Percentiles rank a stretch among this genome's conserved stretches.
Conservation (phyloP, 92 coral and sea anemone genomes). For the Bergia puertoricense region DNA sequence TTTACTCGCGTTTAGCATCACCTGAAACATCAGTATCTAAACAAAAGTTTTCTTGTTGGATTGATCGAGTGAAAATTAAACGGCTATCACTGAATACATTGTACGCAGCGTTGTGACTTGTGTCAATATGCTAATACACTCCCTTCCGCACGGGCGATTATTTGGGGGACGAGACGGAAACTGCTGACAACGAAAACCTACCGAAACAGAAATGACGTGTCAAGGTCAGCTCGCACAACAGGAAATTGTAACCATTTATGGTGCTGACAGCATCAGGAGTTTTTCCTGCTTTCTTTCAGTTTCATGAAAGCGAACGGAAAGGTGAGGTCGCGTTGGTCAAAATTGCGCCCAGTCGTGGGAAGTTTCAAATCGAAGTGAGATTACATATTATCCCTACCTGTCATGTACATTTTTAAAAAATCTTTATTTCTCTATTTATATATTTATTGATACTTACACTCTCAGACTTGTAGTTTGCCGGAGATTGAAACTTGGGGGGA, state of each 20-base stretch:
- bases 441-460: too few relatives aligned
- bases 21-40: background rate
- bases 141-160: background rate
- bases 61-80: background rate
- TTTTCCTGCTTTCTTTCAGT: background rate
- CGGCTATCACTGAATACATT: background rate
- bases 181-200: background rate
- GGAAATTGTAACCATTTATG: background rate
- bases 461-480: too few relatives aligned
- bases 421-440: too few relatives aligned
- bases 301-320: background rate
- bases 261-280: background rate
- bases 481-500: too few relatives aligned
- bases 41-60: too few relatives aligned
- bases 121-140: background rate
- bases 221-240: background rate
- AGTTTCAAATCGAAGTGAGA: background rate
- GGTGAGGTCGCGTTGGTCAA: background rate
- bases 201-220: conserved; percentile 1
- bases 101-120: background rate
- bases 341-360: background rate
- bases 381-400: too few relatives aligned
- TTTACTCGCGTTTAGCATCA: background rate
- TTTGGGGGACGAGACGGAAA: background rate
- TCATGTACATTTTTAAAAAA: too few relatives aligned